phyloP scores from a whole-genome alignment of 2,797 vertebrate species.

The Ateles fusciceps region DNA sequence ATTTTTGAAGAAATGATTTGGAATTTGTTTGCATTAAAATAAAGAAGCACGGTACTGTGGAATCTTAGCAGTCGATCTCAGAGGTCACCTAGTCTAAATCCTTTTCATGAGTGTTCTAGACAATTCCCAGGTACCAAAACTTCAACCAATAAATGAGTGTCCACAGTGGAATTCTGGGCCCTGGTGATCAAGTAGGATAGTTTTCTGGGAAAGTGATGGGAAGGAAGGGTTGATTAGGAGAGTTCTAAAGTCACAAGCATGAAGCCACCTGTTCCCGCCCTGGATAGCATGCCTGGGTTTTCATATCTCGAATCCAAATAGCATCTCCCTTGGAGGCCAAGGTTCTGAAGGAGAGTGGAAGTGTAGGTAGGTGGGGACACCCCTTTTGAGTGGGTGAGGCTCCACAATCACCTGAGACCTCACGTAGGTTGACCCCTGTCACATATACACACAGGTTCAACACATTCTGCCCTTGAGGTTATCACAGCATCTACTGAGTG shows the following conservation, averaged over 20 bases:
- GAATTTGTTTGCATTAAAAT: neutral
- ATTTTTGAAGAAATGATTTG: neutral
- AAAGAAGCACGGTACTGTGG: neutral
- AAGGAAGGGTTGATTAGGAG: neutral
- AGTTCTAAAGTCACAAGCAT: neutral
- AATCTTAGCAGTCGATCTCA: neutral
- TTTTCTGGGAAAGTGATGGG: neutral
- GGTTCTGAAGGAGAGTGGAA: neutral
- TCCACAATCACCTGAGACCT: neutral
- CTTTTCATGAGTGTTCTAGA: neutral
- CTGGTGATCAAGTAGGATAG: neutral
- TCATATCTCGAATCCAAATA: neutral
- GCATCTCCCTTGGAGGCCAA: neutral
- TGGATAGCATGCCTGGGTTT: neutral
- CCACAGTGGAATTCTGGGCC: neutral
- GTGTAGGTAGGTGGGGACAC: fast-evolving
- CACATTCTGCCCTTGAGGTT: neutral
- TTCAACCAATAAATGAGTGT: neutral
- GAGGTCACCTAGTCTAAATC: neutral
- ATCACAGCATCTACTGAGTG: neutral
- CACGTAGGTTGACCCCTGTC: neutral
- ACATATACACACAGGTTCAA: neutral
- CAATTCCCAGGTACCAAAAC: neutral
- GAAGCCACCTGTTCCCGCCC: neutral
- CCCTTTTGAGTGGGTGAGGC: neutral